phyloP scores from a whole-genome alignment of 2,113 vertebrate genomes.

The Megaptera novaeangliae region DNA sequence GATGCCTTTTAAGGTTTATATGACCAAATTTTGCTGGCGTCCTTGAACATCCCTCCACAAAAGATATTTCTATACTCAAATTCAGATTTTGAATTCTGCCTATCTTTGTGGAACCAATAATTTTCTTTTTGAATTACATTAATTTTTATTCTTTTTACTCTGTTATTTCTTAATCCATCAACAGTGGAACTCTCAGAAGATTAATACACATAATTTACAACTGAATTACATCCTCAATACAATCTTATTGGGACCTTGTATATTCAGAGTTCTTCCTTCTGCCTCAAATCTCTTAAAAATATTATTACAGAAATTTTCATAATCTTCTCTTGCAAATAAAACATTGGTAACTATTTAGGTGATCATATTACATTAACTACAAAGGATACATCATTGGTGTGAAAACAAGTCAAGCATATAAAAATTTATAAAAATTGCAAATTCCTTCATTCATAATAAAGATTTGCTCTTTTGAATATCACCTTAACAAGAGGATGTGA shows the following conservation, averaged over 20 bases:
- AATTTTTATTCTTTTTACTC: slow-evolving; percentile 11
- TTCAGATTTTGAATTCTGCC: not conserved
- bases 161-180: not conserved
- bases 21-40: slow-evolving; percentile 65
- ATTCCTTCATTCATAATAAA: not conserved
- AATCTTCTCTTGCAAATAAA: slow-evolving; percentile 25
- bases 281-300: not conserved
- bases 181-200: not conserved
- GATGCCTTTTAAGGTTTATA: slow-evolving; percentile 69
- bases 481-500: not conserved
- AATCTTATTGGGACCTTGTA: not conserved
- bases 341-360: not conserved
- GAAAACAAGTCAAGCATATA: not conserved
- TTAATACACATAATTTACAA: not conserved
- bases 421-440: not conserved
- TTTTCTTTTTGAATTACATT: slow-evolving; percentile 28
- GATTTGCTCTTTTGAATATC: not conserved
- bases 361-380: not conserved
- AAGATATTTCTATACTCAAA: slow-evolving; percentile 12
- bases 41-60: slow-evolving; percentile 35
- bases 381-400: not conserved
- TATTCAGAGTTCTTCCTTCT: not conserved
- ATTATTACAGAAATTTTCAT: not conserved
- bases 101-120: not conserved
- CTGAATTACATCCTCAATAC: not conserved